Conservation (phyloP, 2,888 invertebrate genomes). For the Agrotis segetum region DNA sequence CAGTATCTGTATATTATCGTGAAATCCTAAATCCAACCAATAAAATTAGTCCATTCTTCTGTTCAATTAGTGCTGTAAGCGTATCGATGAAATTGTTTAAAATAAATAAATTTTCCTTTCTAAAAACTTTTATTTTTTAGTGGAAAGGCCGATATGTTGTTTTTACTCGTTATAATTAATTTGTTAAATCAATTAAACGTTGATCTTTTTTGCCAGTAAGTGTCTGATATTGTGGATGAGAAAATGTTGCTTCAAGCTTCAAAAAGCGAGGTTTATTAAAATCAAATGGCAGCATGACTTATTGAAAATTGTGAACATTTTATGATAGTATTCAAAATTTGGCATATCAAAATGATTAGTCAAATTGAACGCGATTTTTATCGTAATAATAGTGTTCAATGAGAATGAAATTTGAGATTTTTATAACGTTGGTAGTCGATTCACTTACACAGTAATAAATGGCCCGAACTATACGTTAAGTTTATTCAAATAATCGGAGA, state of each 20-base stretch:
- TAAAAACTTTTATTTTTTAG: not conserved
- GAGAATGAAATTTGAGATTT: too few species aligned
- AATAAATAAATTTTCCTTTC: not conserved
- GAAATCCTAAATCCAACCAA: slow-evolving; percentile 83
- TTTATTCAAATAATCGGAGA: too few species aligned
- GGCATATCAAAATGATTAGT: too few species aligned
- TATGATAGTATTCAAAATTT: too few species aligned
- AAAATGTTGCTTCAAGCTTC: not conserved
- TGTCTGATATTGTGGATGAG: not conserved
- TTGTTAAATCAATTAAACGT: not conserved
- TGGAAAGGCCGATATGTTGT: not conserved
- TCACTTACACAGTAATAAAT: too few species aligned
- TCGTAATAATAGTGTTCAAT: too few species aligned
- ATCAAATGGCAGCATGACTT: not conserved
- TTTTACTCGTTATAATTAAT: not conserved
- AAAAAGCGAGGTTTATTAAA: not conserved
- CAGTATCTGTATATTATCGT: slow-evolving; percentile 81
- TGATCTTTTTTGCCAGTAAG: not conserved
- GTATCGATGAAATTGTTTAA: slow-evolving; percentile 32
- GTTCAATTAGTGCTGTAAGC: slow-evolving; percentile 72
- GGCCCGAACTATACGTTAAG: too few species aligned
- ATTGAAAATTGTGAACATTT: too few species aligned
- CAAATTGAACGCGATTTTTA: too few species aligned
- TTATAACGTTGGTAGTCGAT: too few species aligned
- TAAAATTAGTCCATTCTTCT: slow-evolving; percentile 84